Base-by-base conservation (phyloP, 1,140 invertebrate genomes). In the Doryteuthis pealeii region DNA sequence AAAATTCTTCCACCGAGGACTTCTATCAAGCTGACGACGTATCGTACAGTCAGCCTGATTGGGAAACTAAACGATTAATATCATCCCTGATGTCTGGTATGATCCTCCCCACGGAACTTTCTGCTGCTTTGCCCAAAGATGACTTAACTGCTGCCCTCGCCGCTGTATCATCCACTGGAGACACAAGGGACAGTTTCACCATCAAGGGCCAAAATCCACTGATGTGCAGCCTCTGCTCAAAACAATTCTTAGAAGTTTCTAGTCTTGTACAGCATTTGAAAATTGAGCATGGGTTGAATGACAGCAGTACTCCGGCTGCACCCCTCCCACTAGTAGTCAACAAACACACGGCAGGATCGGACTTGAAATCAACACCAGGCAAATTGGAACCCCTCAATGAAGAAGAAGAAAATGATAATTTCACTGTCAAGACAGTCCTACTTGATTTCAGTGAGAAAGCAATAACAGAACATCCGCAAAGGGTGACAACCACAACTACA, bases 161-260 rank as follows among this genome's bases (percentile, higher is more conserved):
- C 35, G 35, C 35, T 5, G 35, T 40, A 5, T 40, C 35, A 40
- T 3, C 35, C 10, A 5, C 35, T 10, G 10, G 4, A 40, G 35
- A 10, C 35, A 10, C 35, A 40, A 10, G 35, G 35, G 54, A 62
- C 18, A 62, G 26, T 62, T 62, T 62, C 54, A 22, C 54, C 6
- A 18, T 62, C 18, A 18, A 62, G 26, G 54, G 54, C 26, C 54
- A 62, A 62, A 62, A 62, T 18, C 54, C 54, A 62, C 26, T 62
- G 6, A 62, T 62, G 54, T 62, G 54, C 54, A 62, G 54, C 54
- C 54, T 62, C 26, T 62, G 54, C 18, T 62, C 54, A 62, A 62
- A 28, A 22, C 54, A 62, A 6, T 62, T 62, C 26, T 28, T 62
- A n/a, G 54, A 62, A 62, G 54, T 62, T 28, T n/a, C 22, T 62